Evolutionary conservation across 2,797 vertebrate genomes (phyloP).

Genomic region (Mus minutoides): DNA sequence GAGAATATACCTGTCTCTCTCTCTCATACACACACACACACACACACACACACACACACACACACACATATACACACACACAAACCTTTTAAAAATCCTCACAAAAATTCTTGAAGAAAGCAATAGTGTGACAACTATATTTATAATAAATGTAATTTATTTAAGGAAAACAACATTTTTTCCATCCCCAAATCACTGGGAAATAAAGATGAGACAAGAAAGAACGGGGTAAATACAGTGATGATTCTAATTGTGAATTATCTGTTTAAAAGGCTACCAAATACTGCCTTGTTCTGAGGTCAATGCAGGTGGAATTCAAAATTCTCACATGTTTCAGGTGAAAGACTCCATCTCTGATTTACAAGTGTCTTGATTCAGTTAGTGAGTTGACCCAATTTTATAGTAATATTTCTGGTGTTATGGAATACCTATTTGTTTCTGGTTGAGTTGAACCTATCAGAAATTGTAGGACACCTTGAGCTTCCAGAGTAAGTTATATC

Average conservation of each 20-base stretch:
- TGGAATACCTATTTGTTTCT: background rate
- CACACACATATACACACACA: background rate
- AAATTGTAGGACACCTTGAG: background rate
- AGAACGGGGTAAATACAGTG: background rate
- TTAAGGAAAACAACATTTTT: slow-evolving; percentile 2
- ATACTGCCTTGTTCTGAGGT: background rate
- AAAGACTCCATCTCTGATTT: background rate
- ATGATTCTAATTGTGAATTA: background rate
- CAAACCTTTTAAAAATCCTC: background rate
- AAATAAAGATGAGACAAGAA: background rate
- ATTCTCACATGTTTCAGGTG: background rate
- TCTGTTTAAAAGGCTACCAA: background rate
- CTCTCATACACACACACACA: no score
- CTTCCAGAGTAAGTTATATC: background rate
- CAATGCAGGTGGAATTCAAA: background rate
- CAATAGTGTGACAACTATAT: background rate
- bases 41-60: background rate
- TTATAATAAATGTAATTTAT: slow-evolving; percentile 41
- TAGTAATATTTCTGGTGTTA: background rate
- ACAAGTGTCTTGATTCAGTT: background rate
- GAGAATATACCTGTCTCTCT: background rate
- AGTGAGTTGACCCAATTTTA: background rate
- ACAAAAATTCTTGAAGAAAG: background rate
- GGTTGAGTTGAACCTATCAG: background rate
- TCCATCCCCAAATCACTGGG: background rate